Percentiles rank a stretch among this genome's conserved stretches.
phyloP scores from a whole-genome alignment of 2,888 invertebrate genomes.

The Harmothoe impar region DNA sequence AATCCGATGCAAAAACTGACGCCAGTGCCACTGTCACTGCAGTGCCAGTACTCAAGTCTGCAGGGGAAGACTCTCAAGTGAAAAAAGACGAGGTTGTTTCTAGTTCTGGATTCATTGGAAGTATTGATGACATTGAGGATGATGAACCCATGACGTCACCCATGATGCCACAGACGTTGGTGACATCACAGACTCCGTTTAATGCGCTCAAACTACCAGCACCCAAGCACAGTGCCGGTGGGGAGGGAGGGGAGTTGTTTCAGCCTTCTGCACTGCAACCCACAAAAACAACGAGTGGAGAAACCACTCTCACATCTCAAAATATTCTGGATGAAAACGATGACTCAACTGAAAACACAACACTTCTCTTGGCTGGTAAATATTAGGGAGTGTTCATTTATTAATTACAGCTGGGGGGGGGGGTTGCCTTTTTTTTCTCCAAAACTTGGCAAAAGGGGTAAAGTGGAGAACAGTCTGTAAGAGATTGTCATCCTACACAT shows the following conservation, averaged over 20 bases:
- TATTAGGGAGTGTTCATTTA: no score
- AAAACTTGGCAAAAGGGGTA: no score
- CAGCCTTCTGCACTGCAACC: neutral
- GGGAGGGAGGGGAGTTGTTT: neutral
- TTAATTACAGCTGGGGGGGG: no score
- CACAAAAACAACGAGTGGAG: neutral
- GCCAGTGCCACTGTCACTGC: neutral
- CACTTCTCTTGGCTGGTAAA: neutral
- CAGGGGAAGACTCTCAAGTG: neutral
- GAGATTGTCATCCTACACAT: no score
- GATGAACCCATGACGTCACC: neutral
- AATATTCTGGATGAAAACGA: constrained; percentile 19
- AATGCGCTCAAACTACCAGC: neutral
- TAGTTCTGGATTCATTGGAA: neutral
- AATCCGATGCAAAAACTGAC: neutral
- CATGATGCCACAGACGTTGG: no score
- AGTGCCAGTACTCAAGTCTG: neutral
- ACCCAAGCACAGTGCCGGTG: neutral
- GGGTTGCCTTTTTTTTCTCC: no score
- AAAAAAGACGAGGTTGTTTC: neutral
- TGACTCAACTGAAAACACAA: neutral
- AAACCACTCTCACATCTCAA: neutral
- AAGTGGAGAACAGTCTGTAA: no score
- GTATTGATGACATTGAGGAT: constrained; percentile 46
- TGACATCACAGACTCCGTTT: neutral